Base-by-base conservation (phyloP, 2,113 vertebrate species). In the Eidolon helvum region DNA sequence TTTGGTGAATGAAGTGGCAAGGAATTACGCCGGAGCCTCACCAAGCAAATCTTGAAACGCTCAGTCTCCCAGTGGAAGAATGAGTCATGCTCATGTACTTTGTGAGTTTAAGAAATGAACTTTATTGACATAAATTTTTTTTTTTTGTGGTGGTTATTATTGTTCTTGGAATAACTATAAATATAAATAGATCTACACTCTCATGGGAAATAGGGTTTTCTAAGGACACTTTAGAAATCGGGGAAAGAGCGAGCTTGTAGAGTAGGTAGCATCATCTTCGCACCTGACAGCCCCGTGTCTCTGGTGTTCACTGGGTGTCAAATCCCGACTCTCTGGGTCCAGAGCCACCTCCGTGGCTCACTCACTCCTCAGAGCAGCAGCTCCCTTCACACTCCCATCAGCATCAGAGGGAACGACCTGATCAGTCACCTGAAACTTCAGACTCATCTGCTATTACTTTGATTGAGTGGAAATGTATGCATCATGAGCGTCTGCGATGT, bases 81-180 rank as follows among this genome's bases (percentile, higher is more conserved):
- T 72, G 66, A 59, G 16, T 89, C 65, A 38, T 66, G 7, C 59
- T 87, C 48, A 38, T 26, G 26, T 63, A 82, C 7, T 78, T 63
- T 57, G 28, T 87, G 65, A 94, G 14, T 90, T 92, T 33, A 71
- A 68, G 68, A 80, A 92, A 57, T 75, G 19, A 0, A 28, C 43
- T 40, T 91, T 71, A 14, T 16, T 59, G 68, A 66, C 8, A 74
- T 61, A 26, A n/a, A 45, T n/a, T n/a, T n/a, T 71, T 77, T 72
- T 80, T 74, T 40, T 59, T 15, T n/a, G 45, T 71, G 22, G 14
- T 91, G 9, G 50, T 65, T 79, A 14, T 63, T 75, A 10, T 77
- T 93, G 71, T 93, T 91, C 55, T 40, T 87, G 48, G 61, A 28
- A 72, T 82, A 88, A 71, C 45, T 82, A n/a, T 83, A 88, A 80